Conservation (phyloP, 2,888 invertebrate species). For the Synanthedon myopaeformis region DNA sequence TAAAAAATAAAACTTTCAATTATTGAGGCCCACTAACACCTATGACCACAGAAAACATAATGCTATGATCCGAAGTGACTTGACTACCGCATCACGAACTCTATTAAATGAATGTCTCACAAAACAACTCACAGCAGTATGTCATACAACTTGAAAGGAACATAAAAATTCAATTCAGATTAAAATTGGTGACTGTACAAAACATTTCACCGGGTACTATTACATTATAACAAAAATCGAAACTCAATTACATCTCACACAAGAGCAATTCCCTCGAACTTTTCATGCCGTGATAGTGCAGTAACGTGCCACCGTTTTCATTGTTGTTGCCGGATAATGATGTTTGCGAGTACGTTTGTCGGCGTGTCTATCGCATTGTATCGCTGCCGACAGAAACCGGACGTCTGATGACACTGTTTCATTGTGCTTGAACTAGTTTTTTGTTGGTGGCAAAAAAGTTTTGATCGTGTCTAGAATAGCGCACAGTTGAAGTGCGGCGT, state of each 20-base stretch:
- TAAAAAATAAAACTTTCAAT: neutral
- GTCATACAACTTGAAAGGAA: constrained; percentile 24
- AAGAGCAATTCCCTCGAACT: constrained; percentile 10
- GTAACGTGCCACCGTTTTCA: constrained; percentile 10
- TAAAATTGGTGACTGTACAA: constrained; percentile 20
- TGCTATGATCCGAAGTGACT: constrained; percentile 18
- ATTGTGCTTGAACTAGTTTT: neutral
- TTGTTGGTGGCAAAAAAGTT: neutral
- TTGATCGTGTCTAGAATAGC: constrained; percentile 2
- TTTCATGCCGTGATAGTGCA: constrained; percentile 11
- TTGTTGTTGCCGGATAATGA: constrained; percentile 8
- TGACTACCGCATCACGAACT: constrained; percentile 30
- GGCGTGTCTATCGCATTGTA: neutral
- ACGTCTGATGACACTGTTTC: neutral
- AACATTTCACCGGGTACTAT: constrained; percentile 12
- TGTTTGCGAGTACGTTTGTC: neutral
- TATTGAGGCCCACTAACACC: neutral
- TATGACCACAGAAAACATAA: neutral
- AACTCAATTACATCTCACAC: constrained; percentile 7
- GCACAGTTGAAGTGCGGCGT: constrained; percentile 18
- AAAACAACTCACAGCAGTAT: constrained; percentile 26
- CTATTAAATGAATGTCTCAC: constrained; percentile 28
- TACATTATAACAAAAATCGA: constrained; percentile 11
- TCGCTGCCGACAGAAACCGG: neutral
- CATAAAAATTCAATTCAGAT: constrained; percentile 23